phyloP scores from a whole-genome alignment of 2,113 vertebrate genomes.

The Lepisosteus oculatus region DNA sequence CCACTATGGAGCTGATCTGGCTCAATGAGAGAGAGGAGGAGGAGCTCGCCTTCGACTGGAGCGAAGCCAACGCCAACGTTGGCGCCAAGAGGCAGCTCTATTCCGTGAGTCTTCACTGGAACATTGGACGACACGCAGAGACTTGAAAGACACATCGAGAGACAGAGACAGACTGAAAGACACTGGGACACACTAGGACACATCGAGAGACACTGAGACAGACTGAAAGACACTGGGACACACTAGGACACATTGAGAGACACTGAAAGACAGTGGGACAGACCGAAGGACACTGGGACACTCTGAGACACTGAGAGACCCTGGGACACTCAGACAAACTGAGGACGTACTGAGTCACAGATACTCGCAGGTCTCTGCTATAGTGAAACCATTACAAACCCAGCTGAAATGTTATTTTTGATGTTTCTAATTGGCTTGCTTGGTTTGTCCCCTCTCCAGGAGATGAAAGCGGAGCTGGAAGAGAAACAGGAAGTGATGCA shows the following conservation, averaged over 20 bases:
- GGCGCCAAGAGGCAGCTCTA: conserved; percentile 83
- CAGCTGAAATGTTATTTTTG: not conserved
- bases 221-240: no score
- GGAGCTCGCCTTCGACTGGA: conserved; percentile 95
- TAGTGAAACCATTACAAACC: not conserved
- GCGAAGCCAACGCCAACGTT: conserved; percentile 83
- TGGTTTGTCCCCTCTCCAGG: conserved; percentile 55
- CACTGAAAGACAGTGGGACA: no score
- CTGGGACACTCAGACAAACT: not conserved
- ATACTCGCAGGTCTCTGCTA: not conserved
- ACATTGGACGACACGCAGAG: not conserved
- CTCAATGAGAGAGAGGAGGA: conserved; percentile 97
- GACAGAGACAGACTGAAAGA: no score
- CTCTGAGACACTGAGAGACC: not conserved
- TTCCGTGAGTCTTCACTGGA: conserved; percentile 66
- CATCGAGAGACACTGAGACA: no score
- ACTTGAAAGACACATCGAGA: not conserved
- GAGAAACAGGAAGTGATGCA: conserved; percentile 85
- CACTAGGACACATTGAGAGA: no score
- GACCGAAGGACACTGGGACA: not conserved
- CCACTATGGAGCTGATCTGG: conserved; percentile 95
- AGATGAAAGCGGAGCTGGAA: conserved; percentile 81
- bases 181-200: no score
- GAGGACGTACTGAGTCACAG: not conserved
- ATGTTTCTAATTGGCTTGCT: conserved; percentile 6